Percentiles rank a stretch among this genome's conserved stretches.
These are phyloP conservation scores for Phataginus tricuspis DNA, from an alignment of 2,797 vertebrate species.

Conservation along the genomic window DNA sequence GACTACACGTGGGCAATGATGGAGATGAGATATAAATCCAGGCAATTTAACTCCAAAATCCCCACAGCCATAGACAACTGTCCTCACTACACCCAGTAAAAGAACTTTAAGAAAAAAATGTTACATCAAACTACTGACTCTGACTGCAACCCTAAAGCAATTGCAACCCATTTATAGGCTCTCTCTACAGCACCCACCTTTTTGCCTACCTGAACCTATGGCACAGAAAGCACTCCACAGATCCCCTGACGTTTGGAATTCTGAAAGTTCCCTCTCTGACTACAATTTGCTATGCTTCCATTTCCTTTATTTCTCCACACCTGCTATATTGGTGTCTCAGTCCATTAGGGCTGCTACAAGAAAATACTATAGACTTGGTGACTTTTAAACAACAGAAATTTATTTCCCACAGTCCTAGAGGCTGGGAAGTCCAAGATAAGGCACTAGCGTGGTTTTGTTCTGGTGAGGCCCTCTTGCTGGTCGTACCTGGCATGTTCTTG, in stretches of 20 bases:
- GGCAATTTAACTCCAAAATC: not conserved
- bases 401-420: not conserved
- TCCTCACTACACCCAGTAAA: not conserved
- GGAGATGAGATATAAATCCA: not conserved
- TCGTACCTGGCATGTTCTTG: not conserved
- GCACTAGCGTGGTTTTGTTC: not conserved
- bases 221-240: not conserved
- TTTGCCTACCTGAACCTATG: not conserved
- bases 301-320: not conserved
- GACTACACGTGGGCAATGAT: not conserved
- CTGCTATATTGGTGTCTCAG: not conserved
- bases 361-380: not conserved
- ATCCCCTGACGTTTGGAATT: not conserved
- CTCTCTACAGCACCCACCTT: not conserved
- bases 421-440: not conserved
- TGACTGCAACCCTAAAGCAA: not conserved
- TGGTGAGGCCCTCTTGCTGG: not conserved
- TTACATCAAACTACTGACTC: not conserved
- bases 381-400: not conserved
- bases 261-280: not conserved
- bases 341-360: not conserved
- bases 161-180: not conserved
- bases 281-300: not conserved
- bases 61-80: not conserved
- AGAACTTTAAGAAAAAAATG: not conserved